Base-by-base conservation (phyloP, 1,140 invertebrate species). In the Brachionus rubens region DNA sequence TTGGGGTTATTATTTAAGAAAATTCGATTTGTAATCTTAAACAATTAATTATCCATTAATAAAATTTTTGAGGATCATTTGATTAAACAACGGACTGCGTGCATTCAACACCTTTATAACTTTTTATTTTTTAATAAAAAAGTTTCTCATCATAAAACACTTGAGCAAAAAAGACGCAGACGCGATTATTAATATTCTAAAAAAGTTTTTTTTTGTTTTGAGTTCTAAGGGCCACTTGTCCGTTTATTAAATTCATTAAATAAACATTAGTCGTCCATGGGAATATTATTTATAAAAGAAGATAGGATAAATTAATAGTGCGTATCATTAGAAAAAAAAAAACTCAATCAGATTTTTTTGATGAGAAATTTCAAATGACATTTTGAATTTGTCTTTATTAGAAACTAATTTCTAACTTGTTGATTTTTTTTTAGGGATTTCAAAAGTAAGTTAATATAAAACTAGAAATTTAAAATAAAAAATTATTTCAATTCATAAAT, bases 171-270 rank as follows among this genome's bases (percentile, higher is more conserved):
- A 21, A 16, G 16, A 28, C 33, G 54, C 54, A 59, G 54, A 59
- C 54, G 54, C 28, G 50, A 36, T n/a, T 36, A 33, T 59, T 36
- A 36, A 36, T 59, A 59, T 28, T 59, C 36, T 19, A 30, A n/a
- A n/a, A n/a, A n/a, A n/a, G n/a, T n/a, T n/a, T n/a, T n/a, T n/a
- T n/a, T n/a, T n/a, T n/a, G n/a, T n/a, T n/a, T n/a, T n/a, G n/a
- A n/a, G n/a, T n/a, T n/a, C n/a, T n/a, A n/a, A n/a, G 36, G 54
- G 54, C 54, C 54, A 59, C 54, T 59, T 59, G 54, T 59, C 54
- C 54, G 54, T 33, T 59, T 59, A 59, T 19, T 40, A 59, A 59
- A n/a, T 36, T 36, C 36, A 56, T 28, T 28, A 56, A n/a, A 14
- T 26, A 56, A 36, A 36, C 30, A 19, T 36, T 59, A 59, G 19